phyloP scores from a whole-genome alignment of 2,888 invertebrate genomes.

The Steinernema scapterisci region DNA sequence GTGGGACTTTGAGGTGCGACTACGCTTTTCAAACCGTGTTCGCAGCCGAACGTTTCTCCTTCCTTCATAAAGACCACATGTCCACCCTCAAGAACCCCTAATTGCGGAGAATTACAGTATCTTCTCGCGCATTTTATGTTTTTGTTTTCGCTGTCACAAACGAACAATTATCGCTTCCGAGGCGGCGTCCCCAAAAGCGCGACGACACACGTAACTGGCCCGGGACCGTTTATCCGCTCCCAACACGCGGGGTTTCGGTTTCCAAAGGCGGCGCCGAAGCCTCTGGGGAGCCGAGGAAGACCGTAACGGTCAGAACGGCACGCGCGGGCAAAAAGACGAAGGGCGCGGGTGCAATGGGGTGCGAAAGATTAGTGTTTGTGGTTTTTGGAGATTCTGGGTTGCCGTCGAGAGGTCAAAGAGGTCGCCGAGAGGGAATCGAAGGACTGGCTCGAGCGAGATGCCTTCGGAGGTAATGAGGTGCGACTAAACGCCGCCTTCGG shows the following conservation, averaged over 20 bases:
- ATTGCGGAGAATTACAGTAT: too few species aligned
- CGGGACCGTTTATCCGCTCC: background rate
- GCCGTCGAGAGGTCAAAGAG: constrained; percentile 8
- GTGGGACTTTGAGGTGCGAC: too few species aligned
- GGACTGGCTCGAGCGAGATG: background rate
- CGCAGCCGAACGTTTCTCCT: too few species aligned
- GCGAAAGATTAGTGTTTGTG: background rate
- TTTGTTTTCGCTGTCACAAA: constrained; percentile 7
- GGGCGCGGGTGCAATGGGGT: constrained; percentile 21
- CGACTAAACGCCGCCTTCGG: background rate
- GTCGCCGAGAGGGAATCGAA: background rate
- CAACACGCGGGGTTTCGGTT: constrained; percentile 26
- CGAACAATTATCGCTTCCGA: constrained; percentile 14
- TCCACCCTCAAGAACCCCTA: too few species aligned
- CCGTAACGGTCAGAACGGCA: constrained; percentile 6
- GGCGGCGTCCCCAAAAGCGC: constrained; percentile 7
- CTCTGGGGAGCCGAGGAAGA: constrained; percentile 19
- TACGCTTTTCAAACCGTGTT: too few species aligned
- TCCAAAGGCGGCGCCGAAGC: constrained; percentile 20
- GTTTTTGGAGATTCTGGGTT: background rate
- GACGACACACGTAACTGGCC: constrained; percentile 13
- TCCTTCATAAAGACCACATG: too few species aligned
- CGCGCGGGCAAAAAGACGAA: constrained; percentile 21
- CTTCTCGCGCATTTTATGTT: background rate
- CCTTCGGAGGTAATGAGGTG: constrained; percentile 13